Evolutionary conservation across 2,113 vertebrate species (phyloP).

Genomic region (Sturnus vulgaris): DNA sequence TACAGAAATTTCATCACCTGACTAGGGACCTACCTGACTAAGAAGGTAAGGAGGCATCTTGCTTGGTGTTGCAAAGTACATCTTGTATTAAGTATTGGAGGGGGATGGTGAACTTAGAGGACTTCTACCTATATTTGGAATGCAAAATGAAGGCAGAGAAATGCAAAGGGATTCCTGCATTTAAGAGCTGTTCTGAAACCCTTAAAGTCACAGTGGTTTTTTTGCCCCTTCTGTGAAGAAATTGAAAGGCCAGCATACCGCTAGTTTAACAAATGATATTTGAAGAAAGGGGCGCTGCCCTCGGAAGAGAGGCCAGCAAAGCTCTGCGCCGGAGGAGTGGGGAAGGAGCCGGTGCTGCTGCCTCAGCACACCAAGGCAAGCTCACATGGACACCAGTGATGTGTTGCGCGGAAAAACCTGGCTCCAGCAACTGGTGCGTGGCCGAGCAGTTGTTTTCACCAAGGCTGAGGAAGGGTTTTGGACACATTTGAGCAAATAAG

Average conservation of each 20-base stretch:
- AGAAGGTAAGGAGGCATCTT: neutral
- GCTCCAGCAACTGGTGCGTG: neutral
- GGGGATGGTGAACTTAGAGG: neutral
- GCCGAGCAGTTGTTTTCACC: neutral
- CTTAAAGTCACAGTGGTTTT: neutral
- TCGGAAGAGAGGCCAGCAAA: neutral
- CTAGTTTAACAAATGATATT: neutral
- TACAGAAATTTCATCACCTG: neutral
- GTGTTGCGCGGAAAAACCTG: neutral
- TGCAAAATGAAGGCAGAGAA: neutral
- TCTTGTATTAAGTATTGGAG: neutral
- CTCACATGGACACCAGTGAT: fast-evolving
- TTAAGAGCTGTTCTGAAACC: neutral
- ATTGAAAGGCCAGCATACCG: fast-evolving
- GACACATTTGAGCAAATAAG: neutral
- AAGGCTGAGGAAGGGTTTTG: too few species aligned
- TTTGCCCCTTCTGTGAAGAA: neutral
- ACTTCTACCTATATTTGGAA: neutral
- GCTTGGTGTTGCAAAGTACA: neutral
- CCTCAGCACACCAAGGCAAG: neutral
- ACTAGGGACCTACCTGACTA: neutral
- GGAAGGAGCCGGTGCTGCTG: neutral
- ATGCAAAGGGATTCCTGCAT: neutral
- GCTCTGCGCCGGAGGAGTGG: neutral
- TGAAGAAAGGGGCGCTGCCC: neutral